These are phyloP conservation scores for Hetaerina americana DNA, from an alignment of 1,140 invertebrate species.

Conservation along the genomic window DNA sequence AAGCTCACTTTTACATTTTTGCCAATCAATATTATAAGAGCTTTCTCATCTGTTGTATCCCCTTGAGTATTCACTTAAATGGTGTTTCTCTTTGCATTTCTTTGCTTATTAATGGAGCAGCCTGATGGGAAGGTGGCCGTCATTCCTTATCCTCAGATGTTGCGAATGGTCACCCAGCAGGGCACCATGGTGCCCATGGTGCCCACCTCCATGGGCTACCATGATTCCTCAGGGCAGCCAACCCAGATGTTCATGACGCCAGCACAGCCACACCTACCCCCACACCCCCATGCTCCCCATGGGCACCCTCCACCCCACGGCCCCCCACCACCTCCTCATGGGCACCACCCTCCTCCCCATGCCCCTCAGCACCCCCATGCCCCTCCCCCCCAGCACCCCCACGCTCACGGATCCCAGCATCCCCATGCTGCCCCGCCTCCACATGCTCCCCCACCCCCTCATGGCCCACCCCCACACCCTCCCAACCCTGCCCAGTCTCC, in stretches of 20 bases:
- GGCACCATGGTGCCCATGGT: not conserved
- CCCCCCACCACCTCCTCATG: not conserved
- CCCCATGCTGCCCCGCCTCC: not conserved
- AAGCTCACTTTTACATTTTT: no score
- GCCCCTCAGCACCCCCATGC: not conserved
- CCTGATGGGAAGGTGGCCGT: not conserved
- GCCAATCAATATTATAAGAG: no score
- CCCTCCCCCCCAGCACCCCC: not conserved
- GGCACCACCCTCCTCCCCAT: not conserved
- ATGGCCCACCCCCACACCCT: not conserved
- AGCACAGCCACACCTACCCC: not conserved
- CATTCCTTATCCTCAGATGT: not conserved
- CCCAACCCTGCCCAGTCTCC: not conserved
- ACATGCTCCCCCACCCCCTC: not conserved
- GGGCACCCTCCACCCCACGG: not conserved
- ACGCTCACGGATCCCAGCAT: not conserved
- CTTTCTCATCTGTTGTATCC: no score
- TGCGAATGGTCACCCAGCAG: not conserved
- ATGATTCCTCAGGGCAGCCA: not conserved
- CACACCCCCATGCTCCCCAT: not conserved
- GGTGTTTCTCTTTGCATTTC: no score
- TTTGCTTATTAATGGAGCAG: not conserved
- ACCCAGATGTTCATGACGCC: not conserved
- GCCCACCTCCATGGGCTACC: not conserved
- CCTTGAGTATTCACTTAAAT: no score